phyloP scores from a whole-genome alignment of 2,113 vertebrate genomes.

The Rhinoptilus africanus region DNA sequence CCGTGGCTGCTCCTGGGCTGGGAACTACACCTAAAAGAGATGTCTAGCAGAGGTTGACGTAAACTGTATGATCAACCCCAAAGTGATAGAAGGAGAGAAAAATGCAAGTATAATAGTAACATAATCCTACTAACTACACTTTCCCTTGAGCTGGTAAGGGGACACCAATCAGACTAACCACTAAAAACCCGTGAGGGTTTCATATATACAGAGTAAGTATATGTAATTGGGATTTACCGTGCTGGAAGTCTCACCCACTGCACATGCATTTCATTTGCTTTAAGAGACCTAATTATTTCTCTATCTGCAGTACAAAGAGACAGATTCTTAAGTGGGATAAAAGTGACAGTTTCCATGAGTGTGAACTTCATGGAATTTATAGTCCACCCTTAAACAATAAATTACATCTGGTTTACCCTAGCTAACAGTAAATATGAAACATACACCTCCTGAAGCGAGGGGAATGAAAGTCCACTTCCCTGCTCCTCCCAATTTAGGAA shows the following conservation, averaged over 20 bases:
- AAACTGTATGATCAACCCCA: background rate
- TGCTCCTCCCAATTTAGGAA: constrained; percentile 55
- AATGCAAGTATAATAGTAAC: constrained; percentile 19
- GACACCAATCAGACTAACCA: constrained; percentile 32
- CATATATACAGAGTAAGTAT: background rate
- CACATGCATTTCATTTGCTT: background rate
- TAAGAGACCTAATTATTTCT: constrained; percentile 16
- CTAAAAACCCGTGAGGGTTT: constrained; percentile 19
- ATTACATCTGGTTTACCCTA: constrained; percentile 42
- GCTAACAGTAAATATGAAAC: constrained; percentile 40
- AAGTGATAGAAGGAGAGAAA: constrained; percentile 32
- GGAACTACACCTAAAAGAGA: background rate
- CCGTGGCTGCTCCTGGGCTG: background rate
- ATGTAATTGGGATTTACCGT: constrained; percentile 37
- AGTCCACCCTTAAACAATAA: constrained; percentile 14
- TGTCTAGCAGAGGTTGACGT: background rate
- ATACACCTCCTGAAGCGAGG: background rate
- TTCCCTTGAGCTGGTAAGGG: constrained; percentile 22
- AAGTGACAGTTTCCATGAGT: background rate
- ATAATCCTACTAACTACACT: background rate
- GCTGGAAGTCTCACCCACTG: background rate
- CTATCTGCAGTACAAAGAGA: background rate
- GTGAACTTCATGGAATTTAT: background rate
- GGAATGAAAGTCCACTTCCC: constrained; percentile 20
- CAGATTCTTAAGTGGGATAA: background rate